phyloP scores from a whole-genome alignment of 2,797 vertebrate species.

The Avahi laniger region DNA sequence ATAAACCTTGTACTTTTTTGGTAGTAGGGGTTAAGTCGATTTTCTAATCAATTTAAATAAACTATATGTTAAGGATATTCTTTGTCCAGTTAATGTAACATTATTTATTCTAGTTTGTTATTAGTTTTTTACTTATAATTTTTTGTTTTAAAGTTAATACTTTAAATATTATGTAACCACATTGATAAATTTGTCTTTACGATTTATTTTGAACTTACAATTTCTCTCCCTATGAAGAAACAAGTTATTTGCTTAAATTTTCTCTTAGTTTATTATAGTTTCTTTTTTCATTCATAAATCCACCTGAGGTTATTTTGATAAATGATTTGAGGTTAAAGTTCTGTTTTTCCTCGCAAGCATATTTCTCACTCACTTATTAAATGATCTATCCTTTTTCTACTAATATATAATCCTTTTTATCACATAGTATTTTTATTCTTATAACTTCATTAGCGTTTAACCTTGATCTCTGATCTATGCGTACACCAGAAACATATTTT shows the following conservation, averaged over 20 bases:
- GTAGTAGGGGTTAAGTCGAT: not conserved
- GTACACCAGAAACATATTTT: not conserved
- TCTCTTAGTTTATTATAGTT: not conserved
- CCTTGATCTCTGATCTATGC: not conserved
- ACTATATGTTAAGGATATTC: not conserved
- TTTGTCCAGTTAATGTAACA: not conserved
- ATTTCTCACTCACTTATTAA: slow-evolving; percentile 39
- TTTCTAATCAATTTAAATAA: slow-evolving; percentile 38
- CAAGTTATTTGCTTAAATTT: slow-evolving; percentile 1
- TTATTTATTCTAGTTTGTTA: not conserved
- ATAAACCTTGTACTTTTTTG: not conserved
- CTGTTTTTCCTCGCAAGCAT: not conserved
- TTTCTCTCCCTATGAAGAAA: not conserved
- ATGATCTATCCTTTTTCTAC: not conserved
- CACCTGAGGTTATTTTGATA: slow-evolving; percentile 4
- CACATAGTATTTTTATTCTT: not conserved
- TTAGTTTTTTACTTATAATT: slow-evolving; percentile 1
- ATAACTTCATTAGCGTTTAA: not conserved
- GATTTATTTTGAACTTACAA: slow-evolving; percentile 4
- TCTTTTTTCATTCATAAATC: slow-evolving; percentile 22
- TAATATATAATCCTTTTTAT: not conserved
- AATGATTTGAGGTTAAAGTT: not conserved
- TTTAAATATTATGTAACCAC: slow-evolving; percentile 14
- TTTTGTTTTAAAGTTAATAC: slow-evolving; percentile 18
- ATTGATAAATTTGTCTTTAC: not conserved